These are phyloP conservation scores for Archegozetes longisetosus DNA, from an alignment of 1,140 invertebrate species.

Conservation along the genomic window DNA sequence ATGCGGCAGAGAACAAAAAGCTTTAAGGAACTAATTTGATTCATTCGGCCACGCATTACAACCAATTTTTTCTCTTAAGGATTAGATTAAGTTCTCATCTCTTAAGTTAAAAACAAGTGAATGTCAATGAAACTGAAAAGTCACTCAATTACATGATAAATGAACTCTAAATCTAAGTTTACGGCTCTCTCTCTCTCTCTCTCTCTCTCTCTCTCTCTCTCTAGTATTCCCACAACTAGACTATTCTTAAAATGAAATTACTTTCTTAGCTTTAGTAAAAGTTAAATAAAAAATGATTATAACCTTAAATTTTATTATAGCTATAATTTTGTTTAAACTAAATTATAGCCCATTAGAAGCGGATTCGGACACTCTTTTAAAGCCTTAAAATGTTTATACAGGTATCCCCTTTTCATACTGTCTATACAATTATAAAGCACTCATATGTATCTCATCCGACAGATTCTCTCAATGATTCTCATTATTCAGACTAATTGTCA, in stretches of 20 bases:
- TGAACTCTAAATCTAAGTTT: not conserved
- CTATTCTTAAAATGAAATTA: not conserved
- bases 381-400: no score
- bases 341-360: no score
- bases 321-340: no score
- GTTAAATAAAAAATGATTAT: no score
- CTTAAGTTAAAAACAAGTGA: not conserved
- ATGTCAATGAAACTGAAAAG: not conserved
- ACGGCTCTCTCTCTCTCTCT: not conserved
- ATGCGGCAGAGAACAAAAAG: not conserved
- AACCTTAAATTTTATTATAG: no score
- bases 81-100: not conserved
- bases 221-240: not conserved
- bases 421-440: no score
- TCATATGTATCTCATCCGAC: no score
- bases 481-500: not conserved
- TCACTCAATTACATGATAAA: not conserved
- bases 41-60: not conserved
- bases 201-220: not conserved
- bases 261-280: not conserved
- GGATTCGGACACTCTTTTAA: no score
- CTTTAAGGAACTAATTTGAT: not conserved
- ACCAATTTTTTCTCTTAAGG: not conserved
- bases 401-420: no score
- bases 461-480: not conserved